A percentile compares a stretch with the other conserved stretches of the same genome.
phyloP scores from a whole-genome alignment of 1,140 invertebrate genomes.

The Rhagoletis pomonella region DNA sequence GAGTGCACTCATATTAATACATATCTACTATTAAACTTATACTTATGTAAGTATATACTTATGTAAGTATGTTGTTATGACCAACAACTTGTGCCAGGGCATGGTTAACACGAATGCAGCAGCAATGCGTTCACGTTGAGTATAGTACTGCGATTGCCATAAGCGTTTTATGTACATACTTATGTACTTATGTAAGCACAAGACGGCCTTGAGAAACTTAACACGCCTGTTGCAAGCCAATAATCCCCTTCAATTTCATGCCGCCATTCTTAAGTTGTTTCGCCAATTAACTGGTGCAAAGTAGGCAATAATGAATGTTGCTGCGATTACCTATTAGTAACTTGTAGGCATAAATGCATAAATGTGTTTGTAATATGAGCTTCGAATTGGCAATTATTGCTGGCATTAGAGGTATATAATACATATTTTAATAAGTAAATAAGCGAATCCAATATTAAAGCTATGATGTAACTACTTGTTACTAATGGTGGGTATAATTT shows the following conservation, averaged over 20 bases:
- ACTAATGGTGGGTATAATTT: too few species aligned
- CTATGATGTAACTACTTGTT: too few species aligned
- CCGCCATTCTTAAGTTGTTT: constrained; percentile 35
- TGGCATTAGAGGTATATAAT: not conserved
- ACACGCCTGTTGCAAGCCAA: not conserved
- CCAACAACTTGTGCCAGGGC: not conserved
- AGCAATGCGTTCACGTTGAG: not conserved
- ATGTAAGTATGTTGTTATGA: too few species aligned
- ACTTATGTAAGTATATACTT: too few species aligned
- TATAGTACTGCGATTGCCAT: not conserved
- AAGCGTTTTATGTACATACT: too few species aligned
- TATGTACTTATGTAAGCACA: not conserved
- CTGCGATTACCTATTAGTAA: not conserved
- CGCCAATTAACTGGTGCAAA: constrained; percentile 34
- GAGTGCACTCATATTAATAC: not conserved
- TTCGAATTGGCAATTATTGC: not conserved
- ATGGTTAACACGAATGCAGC: not conserved
- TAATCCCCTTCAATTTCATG: constrained; percentile 2
- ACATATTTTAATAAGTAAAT: not conserved
- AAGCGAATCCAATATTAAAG: not conserved
- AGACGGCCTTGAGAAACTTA: not conserved
- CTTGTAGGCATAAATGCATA: not conserved
- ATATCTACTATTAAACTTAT: too few species aligned
- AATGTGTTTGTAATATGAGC: not conserved
- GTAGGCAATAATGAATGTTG: constrained; percentile 10